These are phyloP conservation scores for Diarsia dahlii DNA, from an alignment of 2,888 invertebrate genomes.

Conservation along the genomic window DNA sequence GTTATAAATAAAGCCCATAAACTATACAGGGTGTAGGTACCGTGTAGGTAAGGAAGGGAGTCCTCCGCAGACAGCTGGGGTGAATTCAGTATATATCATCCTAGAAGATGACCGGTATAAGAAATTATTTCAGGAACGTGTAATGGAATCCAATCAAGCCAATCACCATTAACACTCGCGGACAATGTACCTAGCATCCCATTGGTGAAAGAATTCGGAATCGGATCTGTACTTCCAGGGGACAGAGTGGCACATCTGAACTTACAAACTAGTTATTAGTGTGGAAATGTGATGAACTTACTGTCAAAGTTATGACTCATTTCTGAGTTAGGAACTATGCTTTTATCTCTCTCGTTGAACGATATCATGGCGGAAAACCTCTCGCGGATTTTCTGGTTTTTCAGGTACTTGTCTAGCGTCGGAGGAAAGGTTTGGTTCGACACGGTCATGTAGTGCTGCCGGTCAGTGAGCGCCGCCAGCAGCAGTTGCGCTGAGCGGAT, in stretches of 20 bases:
- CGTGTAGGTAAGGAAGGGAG: no score
- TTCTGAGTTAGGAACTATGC: no score
- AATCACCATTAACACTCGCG: neutral
- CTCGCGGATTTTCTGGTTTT: conserved; percentile 49
- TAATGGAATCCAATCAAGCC: no score
- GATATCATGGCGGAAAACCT: conserved; percentile 21
- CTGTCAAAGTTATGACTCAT: conserved; percentile 21
- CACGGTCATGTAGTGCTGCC: conserved; percentile 96
- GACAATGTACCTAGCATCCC: neutral
- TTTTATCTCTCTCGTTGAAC: neutral
- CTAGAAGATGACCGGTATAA: no score
- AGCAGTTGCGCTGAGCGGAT: conserved; percentile 95
- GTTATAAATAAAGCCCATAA: no score
- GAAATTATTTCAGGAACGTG: no score
- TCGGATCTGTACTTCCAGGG: neutral
- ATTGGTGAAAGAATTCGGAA: neutral
- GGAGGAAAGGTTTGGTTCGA: conserved; percentile 95
- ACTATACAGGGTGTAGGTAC: no score
- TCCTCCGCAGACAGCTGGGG: no score
- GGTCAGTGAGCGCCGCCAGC: conserved; percentile 95
- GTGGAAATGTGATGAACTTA: conserved; percentile 23
- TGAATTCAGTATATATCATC: no score
- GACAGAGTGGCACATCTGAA: neutral
- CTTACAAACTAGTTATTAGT: neutral
- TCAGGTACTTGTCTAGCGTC: conserved; percentile 90